Conservation (phyloP, 1,140 invertebrate species). For the Lucilia cuprina region DNA sequence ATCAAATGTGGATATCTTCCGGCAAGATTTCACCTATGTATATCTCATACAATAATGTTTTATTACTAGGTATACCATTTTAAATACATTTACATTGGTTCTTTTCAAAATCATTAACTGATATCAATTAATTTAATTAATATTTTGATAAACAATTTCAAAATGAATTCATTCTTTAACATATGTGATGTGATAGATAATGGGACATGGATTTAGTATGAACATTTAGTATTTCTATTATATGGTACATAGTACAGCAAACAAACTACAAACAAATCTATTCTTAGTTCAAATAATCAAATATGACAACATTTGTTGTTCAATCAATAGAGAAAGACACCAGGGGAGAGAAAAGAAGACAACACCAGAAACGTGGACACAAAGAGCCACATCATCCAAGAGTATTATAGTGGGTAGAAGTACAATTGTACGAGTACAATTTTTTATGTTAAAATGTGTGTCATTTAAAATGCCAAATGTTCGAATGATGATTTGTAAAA, state of each 20-base stretch:
- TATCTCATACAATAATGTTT: no score
- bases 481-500: background rate
- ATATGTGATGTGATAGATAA: background rate
- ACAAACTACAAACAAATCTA: background rate
- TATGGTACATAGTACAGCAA: background rate
- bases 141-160: no score
- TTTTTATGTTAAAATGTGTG: conserved; percentile 6
- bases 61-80: no score
- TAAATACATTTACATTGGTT: no score
- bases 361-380: no score
- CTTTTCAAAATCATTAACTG: no score
- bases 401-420: no score
- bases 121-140: no score
- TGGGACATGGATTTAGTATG: background rate
- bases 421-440: background rate
- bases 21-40: no score
- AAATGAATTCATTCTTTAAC: no score
- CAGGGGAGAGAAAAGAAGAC: background rate
- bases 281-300: background rate
- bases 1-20: no score
- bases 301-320: conserved; percentile 2
- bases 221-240: background rate
- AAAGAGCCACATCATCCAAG: background rate
- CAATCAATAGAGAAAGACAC: background rate
- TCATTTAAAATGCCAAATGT: conserved; percentile 11